Base-by-base conservation (phyloP, 1,140 invertebrate species). In the Ptiloglossa arizonensis region DNA sequence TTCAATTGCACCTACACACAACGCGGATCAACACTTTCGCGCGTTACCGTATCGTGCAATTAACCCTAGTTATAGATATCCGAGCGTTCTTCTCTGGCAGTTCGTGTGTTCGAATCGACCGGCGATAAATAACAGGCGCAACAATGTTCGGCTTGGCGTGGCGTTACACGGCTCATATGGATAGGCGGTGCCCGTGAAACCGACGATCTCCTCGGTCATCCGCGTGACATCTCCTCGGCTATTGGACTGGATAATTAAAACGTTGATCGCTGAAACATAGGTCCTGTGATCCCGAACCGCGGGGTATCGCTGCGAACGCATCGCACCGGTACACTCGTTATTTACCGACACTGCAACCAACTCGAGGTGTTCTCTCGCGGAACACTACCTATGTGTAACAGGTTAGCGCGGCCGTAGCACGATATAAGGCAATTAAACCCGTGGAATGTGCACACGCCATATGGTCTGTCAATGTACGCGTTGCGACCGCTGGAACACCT, bases 391-490 rank as follows among this genome's bases (percentile, higher is more conserved):
- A 44, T n/a, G 72, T 74, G n/a, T 52, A 22, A 52, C 57, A 32
- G 41, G 57, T 52, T 35, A 41, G 44, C 44, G 48, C 17, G 15
- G 41, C 48, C 27, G 1, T 9, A 24, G 52, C 48, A 48, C 64
- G 64, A 67, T 67, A 67, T 67, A 67, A 62, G 78, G 78, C 78
- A 69, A 80, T 80, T 80, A 80, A 80, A 41, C 69, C 48, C 32
- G 38, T 50, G 78, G 78, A 80, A 74, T 73, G 78, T 57, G 63
- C 71, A 69, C 59, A 64, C 78, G 52, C 78, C 64, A 69, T 74
- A 74, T 44, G 60, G 64, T 57, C 71, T 80, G 69, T 74, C 78
- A 80, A 64, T 69, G 71, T 52, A 24, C 54, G 19, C 19, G 15
- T 15, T 69, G 57, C 56, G 22, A 27, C 5, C 32, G 27, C 22